Evolutionary conservation across 2,888 invertebrate genomes (phyloP).

Genomic region (Spisula solida): DNA sequence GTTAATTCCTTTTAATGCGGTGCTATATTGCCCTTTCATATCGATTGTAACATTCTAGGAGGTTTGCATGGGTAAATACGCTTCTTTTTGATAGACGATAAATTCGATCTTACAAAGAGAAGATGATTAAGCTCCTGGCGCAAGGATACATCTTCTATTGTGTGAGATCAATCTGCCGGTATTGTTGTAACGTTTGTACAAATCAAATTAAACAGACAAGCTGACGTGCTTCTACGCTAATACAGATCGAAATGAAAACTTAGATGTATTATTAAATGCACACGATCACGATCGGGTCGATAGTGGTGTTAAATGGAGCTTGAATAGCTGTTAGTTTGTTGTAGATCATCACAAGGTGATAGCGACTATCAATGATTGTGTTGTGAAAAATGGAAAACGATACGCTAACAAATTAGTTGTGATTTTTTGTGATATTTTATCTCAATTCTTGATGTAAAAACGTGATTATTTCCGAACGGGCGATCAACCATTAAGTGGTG

Average conservation of each 20-base stretch:
- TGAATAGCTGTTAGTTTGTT: slow-evolving; percentile 52
- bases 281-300: slow-evolving; percentile 48
- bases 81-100: slow-evolving; percentile 61
- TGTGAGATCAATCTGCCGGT: slow-evolving; percentile 63
- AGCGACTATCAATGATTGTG: slow-evolving; percentile 45
- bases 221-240: slow-evolving; percentile 70
- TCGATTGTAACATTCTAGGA: slow-evolving; percentile 33
- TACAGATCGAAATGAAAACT: slow-evolving; percentile 71
- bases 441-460: slow-evolving; percentile 3
- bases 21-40: slow-evolving; percentile 41
- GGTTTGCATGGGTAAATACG: slow-evolving; percentile 63
- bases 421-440: slow-evolving; percentile 14
- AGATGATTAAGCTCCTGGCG: slow-evolving; percentile 62
- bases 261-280: slow-evolving; percentile 74
- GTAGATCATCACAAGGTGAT: slow-evolving; percentile 56
- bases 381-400: slow-evolving; percentile 54
- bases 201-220: slow-evolving; percentile 74
- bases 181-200: slow-evolving; percentile 71
- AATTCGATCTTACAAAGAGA: slow-evolving; percentile 52
- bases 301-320: slow-evolving; percentile 53
- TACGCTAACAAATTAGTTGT: slow-evolving; percentile 48
- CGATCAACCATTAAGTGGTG: background rate
- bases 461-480: background rate
- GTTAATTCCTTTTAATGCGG: slow-evolving; percentile 50
- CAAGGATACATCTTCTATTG: slow-evolving; percentile 66